phyloP scores from a whole-genome alignment of 1,140 invertebrate species.

The Laodelphax striatellus region DNA sequence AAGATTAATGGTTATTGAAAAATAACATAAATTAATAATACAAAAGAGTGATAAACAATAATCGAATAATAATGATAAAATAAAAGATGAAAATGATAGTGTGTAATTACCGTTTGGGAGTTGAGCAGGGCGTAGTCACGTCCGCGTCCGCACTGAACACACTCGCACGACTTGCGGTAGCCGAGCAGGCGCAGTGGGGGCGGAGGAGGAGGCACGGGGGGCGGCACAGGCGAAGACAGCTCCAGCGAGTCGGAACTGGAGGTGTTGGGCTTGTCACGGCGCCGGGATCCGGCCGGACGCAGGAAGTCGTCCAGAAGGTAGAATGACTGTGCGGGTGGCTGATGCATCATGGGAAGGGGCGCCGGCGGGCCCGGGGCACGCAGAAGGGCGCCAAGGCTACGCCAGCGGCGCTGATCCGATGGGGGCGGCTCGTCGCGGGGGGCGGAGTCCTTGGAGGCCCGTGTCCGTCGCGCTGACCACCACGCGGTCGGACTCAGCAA shows the following conservation, averaged over 20 bases:
- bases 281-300: constrained; percentile 30
- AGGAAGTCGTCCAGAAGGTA: constrained; percentile 40
- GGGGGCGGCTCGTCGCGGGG: constrained; percentile 22
- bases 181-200: constrained; percentile 19
- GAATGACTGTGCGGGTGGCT: constrained; percentile 36
- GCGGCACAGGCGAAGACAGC: constrained; percentile 20
- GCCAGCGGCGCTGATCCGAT: constrained; percentile 34
- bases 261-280: constrained; percentile 15
- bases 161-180: constrained; percentile 18
- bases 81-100: not conserved
- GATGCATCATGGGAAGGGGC: constrained; percentile 17
- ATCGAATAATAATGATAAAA: not conserved
- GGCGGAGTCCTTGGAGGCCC: constrained; percentile 20
- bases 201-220: constrained; percentile 21
- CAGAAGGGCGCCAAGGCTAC: constrained; percentile 37
- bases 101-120: constrained; percentile 13
- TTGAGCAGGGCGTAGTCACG: constrained; percentile 14
- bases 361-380: constrained; percentile 25
- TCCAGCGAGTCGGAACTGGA: constrained; percentile 24
- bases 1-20: not conserved
- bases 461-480: constrained; percentile 18
- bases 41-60: not conserved
- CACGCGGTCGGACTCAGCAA: constrained; percentile 34
- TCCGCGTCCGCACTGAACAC: constrained; percentile 15
- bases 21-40: not conserved